Base-by-base conservation (phyloP, 2,888 invertebrate species). In the Orthosia gothica region DNA sequence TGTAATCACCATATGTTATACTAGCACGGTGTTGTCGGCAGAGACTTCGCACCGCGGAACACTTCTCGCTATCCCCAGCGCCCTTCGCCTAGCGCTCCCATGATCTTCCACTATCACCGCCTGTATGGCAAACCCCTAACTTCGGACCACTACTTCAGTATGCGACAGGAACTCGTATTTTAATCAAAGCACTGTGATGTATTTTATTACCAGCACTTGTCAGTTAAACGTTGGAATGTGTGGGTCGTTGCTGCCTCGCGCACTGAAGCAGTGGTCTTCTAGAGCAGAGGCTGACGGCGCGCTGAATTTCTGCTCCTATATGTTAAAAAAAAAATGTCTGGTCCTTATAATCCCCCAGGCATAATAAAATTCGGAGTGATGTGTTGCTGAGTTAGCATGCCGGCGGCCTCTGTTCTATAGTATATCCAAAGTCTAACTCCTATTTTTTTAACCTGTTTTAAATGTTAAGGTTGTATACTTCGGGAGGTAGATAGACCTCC, bases 381-480 rank as follows among this genome's bases (percentile, higher is more conserved):
- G 76, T 69, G 57, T 47, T 47, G 54, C 50, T 54, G 16, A 61
- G 32, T 70, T 77, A 74, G 69, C 87, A 82, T 79, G 88, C 79
- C 85, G 81, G 81, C 85, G 83, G 87, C 88, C 88, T 86, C 77
- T 87, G 87, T 81, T 87, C 92, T 92, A 90, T 94, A 93, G 91
- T 94, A 93, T 95, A 95, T 95, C 96, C 96, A 96, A 95, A 94
- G 91, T 95, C 95, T 95, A 95, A 94, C 93, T 96, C 96, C 96
- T 96, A 96, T 96, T 96, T 96, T 96, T 96, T 96, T 96, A 96
- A 93, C 95, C 96, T 96, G 92, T 96, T 96, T 96, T 95, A 94
- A 94, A 94, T 93, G 92, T 95, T 96, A 96, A 95, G 95, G 91
- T 93, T 94, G 90, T 95, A 95, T 95, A 94, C 91, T 94, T 95